Conservation (phyloP, 37 sponge, comb jelly and placozoan species). For the Beroe ovata region DNA sequence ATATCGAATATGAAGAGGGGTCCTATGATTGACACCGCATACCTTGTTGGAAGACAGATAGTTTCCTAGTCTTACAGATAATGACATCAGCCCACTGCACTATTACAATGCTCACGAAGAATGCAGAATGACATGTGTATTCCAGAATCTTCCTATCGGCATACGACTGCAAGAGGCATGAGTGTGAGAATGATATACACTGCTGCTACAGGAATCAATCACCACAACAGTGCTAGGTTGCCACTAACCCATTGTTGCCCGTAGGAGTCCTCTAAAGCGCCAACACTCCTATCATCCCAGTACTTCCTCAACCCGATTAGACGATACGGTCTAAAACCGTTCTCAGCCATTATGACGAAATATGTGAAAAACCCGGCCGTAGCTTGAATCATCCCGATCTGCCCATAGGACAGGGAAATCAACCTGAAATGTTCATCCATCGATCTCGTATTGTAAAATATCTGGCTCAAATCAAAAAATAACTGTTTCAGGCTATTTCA, state of each 20-base stretch:
- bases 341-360: constrained; percentile 96
- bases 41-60: constrained; percentile 89
- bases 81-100: constrained; percentile 97
- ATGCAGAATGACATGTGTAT: constrained; percentile 89
- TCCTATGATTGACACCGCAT: too few relatives aligned
- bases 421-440: too few relatives aligned
- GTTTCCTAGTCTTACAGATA: constrained; percentile 90
- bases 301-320: constrained; percentile 74
- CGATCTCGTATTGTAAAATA: too few relatives aligned
- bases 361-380: constrained; percentile 92
- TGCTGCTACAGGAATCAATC: too few relatives aligned
- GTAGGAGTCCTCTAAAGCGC: constrained; percentile 82
- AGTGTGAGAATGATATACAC: too few relatives aligned
- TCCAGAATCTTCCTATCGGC: constrained; percentile 81
- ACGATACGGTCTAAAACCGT: constrained; percentile 80
- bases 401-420: constrained; percentile 84
- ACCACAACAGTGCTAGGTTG: constrained; percentile 60
- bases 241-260: constrained; percentile 88
- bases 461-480: too few relatives aligned
- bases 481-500: too few relatives aligned
- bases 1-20: too few relatives aligned
- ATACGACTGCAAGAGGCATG: constrained; percentile 79
- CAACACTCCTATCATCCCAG: constrained; percentile 76
- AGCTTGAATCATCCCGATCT: constrained; percentile 94
- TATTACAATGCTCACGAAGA: constrained; percentile 93